Percentiles rank a stretch among this genome's conserved stretches.
phyloP scores from a whole-genome alignment of 2,797 vertebrate genomes.

The Semotilus atromaculatus region DNA sequence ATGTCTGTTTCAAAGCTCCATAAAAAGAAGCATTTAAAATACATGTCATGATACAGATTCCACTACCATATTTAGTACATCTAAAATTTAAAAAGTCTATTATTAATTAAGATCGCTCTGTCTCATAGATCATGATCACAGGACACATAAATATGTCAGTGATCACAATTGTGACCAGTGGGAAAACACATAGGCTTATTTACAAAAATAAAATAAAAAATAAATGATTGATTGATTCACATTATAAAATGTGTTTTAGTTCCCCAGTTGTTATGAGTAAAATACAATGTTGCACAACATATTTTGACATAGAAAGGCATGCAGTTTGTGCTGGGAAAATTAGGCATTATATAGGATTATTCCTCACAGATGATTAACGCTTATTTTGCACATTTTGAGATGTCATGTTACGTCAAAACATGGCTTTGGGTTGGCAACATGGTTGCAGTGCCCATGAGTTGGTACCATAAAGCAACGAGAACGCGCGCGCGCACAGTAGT shows the following conservation, averaged over 20 bases:
- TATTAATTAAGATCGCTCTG: slow-evolving; percentile 4
- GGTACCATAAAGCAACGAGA: background rate
- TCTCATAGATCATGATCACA: slow-evolving; percentile 11
- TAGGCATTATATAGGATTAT: background rate
- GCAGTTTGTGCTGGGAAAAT: background rate
- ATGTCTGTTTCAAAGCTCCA: background rate
- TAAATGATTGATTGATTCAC: background rate
- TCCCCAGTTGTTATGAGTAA: no score
- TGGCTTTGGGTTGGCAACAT: background rate
- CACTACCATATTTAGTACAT: background rate
- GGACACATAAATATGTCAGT: slow-evolving; percentile 10
- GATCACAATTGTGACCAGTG: background rate
- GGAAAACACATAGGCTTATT: background rate
- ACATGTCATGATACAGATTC: slow-evolving; percentile 7
- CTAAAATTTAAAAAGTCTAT: background rate
- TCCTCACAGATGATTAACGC: background rate
- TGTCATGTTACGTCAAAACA: background rate
- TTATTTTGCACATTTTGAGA: slow-evolving; percentile 3
- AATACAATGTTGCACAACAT: no score
- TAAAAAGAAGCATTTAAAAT: background rate
- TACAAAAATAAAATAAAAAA: background rate
- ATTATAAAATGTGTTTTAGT: background rate
- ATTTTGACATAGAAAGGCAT: background rate
- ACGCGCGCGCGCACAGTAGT: slow-evolving; percentile 7
- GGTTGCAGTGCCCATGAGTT: background rate